A percentile compares a stretch with the other conserved stretches of the same genome.
Conservation (phyloP, 2,797 vertebrate species). For the Aratinga solstitialis region DNA sequence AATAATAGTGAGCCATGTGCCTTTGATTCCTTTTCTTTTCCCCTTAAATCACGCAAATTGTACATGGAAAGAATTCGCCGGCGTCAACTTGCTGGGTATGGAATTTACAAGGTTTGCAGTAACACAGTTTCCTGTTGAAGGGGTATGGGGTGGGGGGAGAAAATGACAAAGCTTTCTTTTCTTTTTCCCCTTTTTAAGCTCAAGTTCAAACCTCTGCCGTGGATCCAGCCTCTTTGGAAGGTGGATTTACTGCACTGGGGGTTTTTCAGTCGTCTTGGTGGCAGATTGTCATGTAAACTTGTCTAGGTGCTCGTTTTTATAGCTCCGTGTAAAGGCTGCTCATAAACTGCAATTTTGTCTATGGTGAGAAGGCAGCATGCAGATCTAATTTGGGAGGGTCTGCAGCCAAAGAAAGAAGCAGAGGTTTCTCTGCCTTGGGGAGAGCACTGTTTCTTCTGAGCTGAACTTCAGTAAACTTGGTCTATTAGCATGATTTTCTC, state of each 20-base stretch:
- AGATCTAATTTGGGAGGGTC: constrained; percentile 2
- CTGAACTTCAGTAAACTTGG: constrained; percentile 39
- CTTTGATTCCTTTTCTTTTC: constrained; percentile 45
- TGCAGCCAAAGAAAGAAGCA: constrained; percentile 2
- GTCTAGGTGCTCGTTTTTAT: constrained; percentile 43
- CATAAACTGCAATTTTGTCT: background rate
- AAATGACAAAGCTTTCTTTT: constrained; percentile 53
- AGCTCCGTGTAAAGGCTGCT: constrained; percentile 29
- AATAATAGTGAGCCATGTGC: constrained; percentile 55
- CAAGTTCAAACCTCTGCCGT: background rate
- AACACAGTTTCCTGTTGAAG: constrained; percentile 44
- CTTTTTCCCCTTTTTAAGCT: background rate
- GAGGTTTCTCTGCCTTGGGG: constrained; percentile 22
- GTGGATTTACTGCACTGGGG: background rate
- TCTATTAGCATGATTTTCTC: constrained; percentile 50
- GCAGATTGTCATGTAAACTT: constrained; percentile 47
- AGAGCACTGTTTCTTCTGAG: background rate
- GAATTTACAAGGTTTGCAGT: constrained; percentile 61
- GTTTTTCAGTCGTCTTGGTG: constrained; percentile 9
- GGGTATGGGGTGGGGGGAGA: background rate
- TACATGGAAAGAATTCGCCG: constrained; percentile 52
- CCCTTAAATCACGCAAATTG: constrained; percentile 32
- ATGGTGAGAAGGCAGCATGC: background rate
- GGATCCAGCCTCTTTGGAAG: constrained; percentile 2
- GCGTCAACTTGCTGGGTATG: constrained; percentile 47